Base-by-base conservation (phyloP, 2,888 invertebrate species). In the Apamea epomidion region DNA sequence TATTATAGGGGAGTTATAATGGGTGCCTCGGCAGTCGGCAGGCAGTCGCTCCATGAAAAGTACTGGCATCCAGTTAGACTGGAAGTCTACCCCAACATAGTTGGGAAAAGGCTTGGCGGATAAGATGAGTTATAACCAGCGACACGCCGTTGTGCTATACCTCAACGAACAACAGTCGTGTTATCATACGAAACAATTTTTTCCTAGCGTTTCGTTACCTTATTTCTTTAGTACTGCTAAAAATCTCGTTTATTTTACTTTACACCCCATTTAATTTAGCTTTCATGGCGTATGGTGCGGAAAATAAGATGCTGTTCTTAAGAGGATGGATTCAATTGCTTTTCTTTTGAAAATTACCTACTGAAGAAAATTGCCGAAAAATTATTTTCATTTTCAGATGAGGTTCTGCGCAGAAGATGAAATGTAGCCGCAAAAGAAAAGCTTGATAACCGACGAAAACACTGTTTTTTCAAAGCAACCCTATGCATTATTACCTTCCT, bases 241-340 rank as follows among this genome's bases (percentile, higher is more conserved):
- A 12, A 8, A 12, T 5, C 67, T 29, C 29, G 1, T 67, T 51
- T 16, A 16, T 29, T 42, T 42, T 42, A 42, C 6, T 37, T 70
- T 80, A 80, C 45, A 54, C 37, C 58, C 75, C 60, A 70, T 82
- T 76, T 71, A 37, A 73, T 74, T 76, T 54, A 62, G 74, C 62
- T 74, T 74, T 76, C 62, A 70, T 64, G 76, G 25, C 29, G 37
- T 69, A 45, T 74, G 58, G 68, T 29, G 74, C 51, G 71, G 74
- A 77, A 84, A 81, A 83, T 77, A 64, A 74, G 71, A 16, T 21
- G 32, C 48, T 69, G 16, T 18, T 70, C 25, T 67, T 45, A 80
- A 71, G 51, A 69, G 21, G 25, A 65, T 37, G 58, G 12, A 70
- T 68, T 29, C 48, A 74, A 81, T 72, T 72, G 58, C 81, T 83